Conservation (phyloP, 2,797 vertebrate species). For the Pseudotriccus pelzelni region DNA sequence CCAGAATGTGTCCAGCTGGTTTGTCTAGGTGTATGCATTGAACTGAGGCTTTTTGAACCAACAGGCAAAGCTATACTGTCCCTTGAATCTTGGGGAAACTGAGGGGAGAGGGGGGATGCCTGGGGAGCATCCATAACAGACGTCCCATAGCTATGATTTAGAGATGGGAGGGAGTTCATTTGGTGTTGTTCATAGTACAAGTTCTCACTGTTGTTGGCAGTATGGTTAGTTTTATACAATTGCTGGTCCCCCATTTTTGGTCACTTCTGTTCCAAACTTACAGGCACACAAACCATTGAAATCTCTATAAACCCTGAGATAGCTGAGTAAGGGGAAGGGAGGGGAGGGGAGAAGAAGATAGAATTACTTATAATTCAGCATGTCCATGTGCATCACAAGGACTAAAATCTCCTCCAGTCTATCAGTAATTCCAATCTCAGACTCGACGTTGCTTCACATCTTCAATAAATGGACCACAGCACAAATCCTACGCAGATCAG, state of each 20-base stretch:
- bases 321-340: constrained; percentile 57
- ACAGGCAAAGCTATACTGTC: constrained; percentile 76
- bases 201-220: constrained; percentile 75
- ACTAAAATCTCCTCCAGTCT: constrained; percentile 56
- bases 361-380: constrained; percentile 71
- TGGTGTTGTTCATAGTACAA: constrained; percentile 80
- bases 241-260: constrained; percentile 85
- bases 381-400: constrained; percentile 61
- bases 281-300: constrained; percentile 77
- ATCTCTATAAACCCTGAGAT: constrained; percentile 79
- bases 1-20: constrained; percentile 76
- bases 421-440: constrained; percentile 44
- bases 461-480: constrained; percentile 46
- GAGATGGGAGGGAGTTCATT: constrained; percentile 69
- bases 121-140: constrained; percentile 77
- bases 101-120: constrained; percentile 80
- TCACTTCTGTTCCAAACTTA: constrained; percentile 66
- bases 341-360: background rate
- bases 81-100: constrained; percentile 80
- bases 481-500: constrained; percentile 27
- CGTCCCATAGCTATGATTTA: constrained; percentile 79
- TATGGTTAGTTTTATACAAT: constrained; percentile 81
- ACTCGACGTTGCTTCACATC: constrained; percentile 56
- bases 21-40: constrained; percentile 75
- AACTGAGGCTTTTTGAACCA: constrained; percentile 78